phyloP scores from a whole-genome alignment of 2,797 vertebrate species.

The Enteromius mattozi region DNA sequence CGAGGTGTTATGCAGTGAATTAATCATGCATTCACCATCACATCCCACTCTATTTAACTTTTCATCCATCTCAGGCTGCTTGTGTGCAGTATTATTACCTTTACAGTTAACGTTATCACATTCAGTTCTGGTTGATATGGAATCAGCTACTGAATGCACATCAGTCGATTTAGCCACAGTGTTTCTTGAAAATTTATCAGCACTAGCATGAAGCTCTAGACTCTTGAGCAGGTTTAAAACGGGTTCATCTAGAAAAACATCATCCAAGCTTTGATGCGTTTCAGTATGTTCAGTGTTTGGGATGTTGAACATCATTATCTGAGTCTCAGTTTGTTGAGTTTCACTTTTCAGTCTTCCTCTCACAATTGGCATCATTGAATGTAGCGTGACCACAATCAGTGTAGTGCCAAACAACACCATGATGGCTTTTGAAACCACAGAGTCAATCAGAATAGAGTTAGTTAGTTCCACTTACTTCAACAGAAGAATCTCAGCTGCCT shows the following conservation, averaged over 20 bases:
- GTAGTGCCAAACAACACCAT: constrained; percentile 37
- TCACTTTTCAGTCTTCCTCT: constrained; percentile 45
- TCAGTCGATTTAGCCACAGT: not conserved
- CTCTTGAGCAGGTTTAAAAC: not conserved
- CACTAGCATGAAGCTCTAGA: not conserved
- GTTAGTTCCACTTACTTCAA: constrained; percentile 10
- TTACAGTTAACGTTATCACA: constrained; percentile 32
- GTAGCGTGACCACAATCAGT: constrained; percentile 40
- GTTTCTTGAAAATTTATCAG: constrained; percentile 1
- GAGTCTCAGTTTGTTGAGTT: constrained; percentile 34
- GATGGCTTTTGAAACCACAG: not conserved
- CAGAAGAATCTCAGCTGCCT: not conserved
- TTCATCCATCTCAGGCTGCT: not conserved
- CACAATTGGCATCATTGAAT: constrained; percentile 43
- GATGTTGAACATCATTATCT: constrained; percentile 39
- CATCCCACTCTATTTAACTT: not conserved
- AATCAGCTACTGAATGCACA: not conserved
- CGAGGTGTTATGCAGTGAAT: not conserved
- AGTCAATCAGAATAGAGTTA: not conserved
- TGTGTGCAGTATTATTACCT: not conserved
- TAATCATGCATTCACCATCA: not conserved
- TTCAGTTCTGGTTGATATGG: not conserved
- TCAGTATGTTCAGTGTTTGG: not conserved
- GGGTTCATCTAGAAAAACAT: not conserved
- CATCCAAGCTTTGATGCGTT: not conserved